phyloP scores from a whole-genome alignment of 2,113 vertebrate species.

The Rhabdornis inornatus region DNA sequence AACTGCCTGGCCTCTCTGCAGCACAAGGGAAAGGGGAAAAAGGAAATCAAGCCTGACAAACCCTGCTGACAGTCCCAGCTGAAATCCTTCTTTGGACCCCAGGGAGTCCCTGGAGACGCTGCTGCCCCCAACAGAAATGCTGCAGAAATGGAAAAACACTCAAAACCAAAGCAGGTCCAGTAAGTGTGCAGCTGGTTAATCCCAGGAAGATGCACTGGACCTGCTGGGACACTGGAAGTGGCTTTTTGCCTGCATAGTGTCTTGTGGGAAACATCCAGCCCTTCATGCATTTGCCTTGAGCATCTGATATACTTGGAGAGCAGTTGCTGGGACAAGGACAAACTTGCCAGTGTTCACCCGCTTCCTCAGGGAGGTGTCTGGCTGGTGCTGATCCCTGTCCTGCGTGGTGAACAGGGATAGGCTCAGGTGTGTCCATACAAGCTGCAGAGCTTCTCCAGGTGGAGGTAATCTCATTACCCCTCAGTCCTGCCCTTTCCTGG shows the following conservation, averaged over 20 bases:
- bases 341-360: accelerated
- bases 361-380: background rate
- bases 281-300: background rate
- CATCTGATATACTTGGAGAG: background rate
- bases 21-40: background rate
- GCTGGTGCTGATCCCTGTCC: background rate
- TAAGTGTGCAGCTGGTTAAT: background rate
- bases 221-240: background rate
- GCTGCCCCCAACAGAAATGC: background rate
- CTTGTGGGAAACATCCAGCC: background rate
- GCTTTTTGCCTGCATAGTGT: background rate
- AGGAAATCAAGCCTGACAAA: background rate
- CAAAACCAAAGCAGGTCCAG: background rate
- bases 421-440: background rate
- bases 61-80: accelerated
- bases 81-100: background rate
- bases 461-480: background rate
- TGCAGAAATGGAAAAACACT: background rate
- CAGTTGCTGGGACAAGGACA: background rate
- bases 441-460: background rate
- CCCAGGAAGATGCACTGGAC: background rate
- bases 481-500: background rate
- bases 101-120: background rate
- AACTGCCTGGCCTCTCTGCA: background rate
- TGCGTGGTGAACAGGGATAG: background rate